Base-by-base conservation (phyloP, 2,888 invertebrate genomes). In the Lochmaea crataegi region DNA sequence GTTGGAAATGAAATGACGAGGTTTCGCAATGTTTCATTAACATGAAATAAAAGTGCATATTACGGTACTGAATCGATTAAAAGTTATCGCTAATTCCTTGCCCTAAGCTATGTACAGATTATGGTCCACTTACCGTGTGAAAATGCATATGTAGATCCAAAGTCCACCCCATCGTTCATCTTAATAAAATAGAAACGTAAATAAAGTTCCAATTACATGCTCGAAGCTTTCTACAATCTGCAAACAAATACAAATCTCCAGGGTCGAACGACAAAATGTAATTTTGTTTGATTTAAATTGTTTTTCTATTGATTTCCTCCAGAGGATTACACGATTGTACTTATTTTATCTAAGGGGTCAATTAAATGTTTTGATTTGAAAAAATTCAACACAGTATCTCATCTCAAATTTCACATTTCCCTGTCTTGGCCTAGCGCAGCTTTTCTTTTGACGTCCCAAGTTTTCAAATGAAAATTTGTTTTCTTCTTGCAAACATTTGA, bases 171-270 rank as follows among this genome's bases (percentile, higher is more conserved):
- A 42, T n/a, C 45, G 22, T 22, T 42, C 22, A 16, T 45, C 68
- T 48, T 26, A 63, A n/a, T n/a, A n/a, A 74, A 82, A 83, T 83
- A 84, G 83, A 80, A 84, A 84, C 83, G 84, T 84, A 84, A 85
- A 85, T 84, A 85, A 80, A 80, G 82, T 78, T 80, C 82, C 83
- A 85, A 85, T 85, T 84, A 85, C 83, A 84, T 82, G 83, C 82
- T 81, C 81, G 79, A 78, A 81, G 83, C 83, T 83, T 82, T 75
- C 79, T 79, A 79, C 78, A 78, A 76, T 68, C 76, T 77, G 79
- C 80, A 83, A 82, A 83, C 81, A 83, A 80, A 76, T 79, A 77
- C 75, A 75, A 77, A 78, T 78, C 41, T 41, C 41, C n/a, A 16
- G 42, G 42, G 42, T 38, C 10, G 3, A 61, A 11, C 18, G 61